Base-by-base conservation (phyloP, 2,797 vertebrate species). In the Anniella stebbinsi region DNA sequence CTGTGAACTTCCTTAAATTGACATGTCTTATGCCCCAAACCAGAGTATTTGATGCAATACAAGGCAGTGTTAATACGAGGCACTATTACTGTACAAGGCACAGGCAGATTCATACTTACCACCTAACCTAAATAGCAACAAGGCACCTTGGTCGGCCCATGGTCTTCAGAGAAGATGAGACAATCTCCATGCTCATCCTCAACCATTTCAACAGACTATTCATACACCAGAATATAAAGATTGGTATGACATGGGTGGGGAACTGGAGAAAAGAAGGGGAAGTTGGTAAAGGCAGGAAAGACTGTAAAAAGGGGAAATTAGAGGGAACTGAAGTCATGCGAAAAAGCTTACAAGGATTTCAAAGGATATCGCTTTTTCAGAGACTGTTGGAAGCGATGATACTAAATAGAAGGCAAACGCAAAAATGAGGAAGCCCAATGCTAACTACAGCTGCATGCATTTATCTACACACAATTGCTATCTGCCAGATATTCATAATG, bases 261-360 rank as follows among this genome's bases (percentile, higher is more conserved):
- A 80, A 36, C 6, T 60, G 41, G 57, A 60, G 36, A 23, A 48
- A 93, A 85, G 89, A 91, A 85, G 86, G 86, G 41, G 72, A 86
- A 92, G 86, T 90, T 87, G 93, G 88, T 90, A 89, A 95, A 93
- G 87, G 92, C 72, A 93, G 94, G 93, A 92, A n/a, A 89, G 30
- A 92, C 90, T 92, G 85, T 86, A 93, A 69, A 86, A 73, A 45
- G 70, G 78, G 88, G 36, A 72, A 78, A 92, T 84, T 85, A 80
- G 41, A 91, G 88, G 25, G 66, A 80, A 36, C 13, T 48, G 25
- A 73, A 38, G 2, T 51, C 54, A 75, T 63, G 84, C 8, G 67
- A 23, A 93, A 80, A 88, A 92, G 89, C 73, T 90, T 93, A 91
- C 87, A 90, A 88, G 88, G 54, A 90, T 86, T 93, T 94, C 89